Evolutionary conservation across 2,113 vertebrate genomes (phyloP), one percentile per base, ranked within the genome.

Genomic region (Phodopus roborovskii): DNA sequence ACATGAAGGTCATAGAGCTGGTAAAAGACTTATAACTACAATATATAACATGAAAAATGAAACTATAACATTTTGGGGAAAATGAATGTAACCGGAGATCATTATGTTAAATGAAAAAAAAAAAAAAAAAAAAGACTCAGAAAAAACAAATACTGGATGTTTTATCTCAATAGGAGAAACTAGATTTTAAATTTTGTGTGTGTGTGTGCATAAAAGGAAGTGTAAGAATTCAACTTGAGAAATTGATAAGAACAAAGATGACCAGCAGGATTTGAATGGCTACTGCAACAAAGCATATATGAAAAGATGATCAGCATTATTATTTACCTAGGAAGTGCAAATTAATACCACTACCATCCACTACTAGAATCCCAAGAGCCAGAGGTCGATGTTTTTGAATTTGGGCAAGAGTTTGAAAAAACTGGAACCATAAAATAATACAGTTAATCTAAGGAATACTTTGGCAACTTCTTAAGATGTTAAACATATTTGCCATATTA

Each of bases 321-420:
- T 83, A 92, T 82, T 71, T 42, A 87, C 50, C 45, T 88, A 81
- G 12, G 56, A 94, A 86, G 92, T 79, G 28, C 48, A 90, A 94
- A 78, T 90, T 56, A 30, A 87, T 90, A 50, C 26, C 26, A 39
- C 33, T 60, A 36, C 13, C 6, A 26, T 8, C 60, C 45, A 86
- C 12, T 48, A 56, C 10, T 85, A 86, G 62, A 82, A 94, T 20
- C 45, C 3, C 50, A 36, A 33, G 50, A 56, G 30, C 82, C 88
- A 71, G 85, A 89, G 17, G 70, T 8, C 30, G 45, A 94, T 24
- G 39, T n/a, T 90, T 92, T 68, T 68, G 90, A 78, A 11, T 68
- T 71, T 78, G 89, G 75, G 42, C 78, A 90, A 95, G 36, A 58
- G 39, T 68, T 30, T 62, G 71, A 73, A 79, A 39, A 92, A 91